A percentile compares a stretch with the other conserved stretches of the same genome.
These are phyloP conservation scores for Pogonomyrmex barbatus DNA, from an alignment of 1,140 invertebrate species.

Conservation along the genomic window DNA sequence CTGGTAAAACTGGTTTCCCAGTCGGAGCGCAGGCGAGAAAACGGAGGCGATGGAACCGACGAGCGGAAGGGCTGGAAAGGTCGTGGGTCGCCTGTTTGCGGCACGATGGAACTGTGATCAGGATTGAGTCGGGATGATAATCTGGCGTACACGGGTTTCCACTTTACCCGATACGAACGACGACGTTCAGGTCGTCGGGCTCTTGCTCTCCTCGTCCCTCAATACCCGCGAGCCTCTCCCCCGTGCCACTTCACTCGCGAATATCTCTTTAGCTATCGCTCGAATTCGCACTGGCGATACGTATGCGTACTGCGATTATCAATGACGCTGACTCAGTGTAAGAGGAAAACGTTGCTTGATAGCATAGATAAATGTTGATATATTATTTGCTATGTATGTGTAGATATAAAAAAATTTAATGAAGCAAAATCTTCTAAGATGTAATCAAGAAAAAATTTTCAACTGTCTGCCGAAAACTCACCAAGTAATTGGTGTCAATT, in stretches of 20 bases:
- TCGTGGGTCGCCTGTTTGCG: slow-evolving; percentile 59
- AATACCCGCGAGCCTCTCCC: slow-evolving; percentile 8
- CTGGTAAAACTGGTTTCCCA: slow-evolving; percentile 30
- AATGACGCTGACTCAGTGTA: slow-evolving; percentile 14
- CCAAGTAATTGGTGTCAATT: background rate
- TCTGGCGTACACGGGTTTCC: slow-evolving; percentile 85
- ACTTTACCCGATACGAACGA: slow-evolving; percentile 78
- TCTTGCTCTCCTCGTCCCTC: slow-evolving; percentile 42
- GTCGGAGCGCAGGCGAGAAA: slow-evolving; percentile 23
- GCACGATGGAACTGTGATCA: slow-evolving; percentile 79
- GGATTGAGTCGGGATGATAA: slow-evolving; percentile 86
- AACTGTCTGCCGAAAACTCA: background rate
- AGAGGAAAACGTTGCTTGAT: background rate
- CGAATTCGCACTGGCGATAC: slow-evolving; percentile 18
- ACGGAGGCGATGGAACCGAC: slow-evolving; percentile 19
- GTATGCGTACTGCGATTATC: slow-evolving; percentile 6
- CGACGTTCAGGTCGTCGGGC: slow-evolving; percentile 62
- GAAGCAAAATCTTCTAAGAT: background rate
- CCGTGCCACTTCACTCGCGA: slow-evolving; percentile 24
- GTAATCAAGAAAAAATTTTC: background rate
- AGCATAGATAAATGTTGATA: background rate
- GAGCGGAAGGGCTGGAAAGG: slow-evolving; percentile 56
- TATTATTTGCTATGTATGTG: background rate
- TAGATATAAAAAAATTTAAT: background rate
- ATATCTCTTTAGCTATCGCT: slow-evolving; percentile 47